Evolutionary conservation across 2,113 vertebrate species (phyloP).

Genomic region (Erythrocercus mccallii): DNA sequence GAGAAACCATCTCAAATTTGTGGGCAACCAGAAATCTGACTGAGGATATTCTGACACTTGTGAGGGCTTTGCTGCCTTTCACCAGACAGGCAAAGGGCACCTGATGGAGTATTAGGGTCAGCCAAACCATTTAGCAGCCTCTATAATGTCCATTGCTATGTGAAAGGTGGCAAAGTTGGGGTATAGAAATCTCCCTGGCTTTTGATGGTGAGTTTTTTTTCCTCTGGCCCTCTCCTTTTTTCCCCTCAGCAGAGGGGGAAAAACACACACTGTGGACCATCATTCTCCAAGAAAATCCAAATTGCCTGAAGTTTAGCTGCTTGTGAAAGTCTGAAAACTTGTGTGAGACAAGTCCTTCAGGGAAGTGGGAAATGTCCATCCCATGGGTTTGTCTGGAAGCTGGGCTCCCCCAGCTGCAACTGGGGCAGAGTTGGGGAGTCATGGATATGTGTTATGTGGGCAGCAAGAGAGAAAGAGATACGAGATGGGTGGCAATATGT

Average conservation of each 20-base stretch:
- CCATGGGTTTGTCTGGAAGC: background rate
- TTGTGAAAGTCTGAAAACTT: background rate
- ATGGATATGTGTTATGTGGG: rapidly evolving
- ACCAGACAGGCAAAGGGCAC: background rate
- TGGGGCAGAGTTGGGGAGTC: background rate
- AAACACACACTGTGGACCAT: background rate
- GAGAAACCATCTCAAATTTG: background rate
- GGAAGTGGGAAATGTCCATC: background rate
- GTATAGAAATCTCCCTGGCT: background rate
- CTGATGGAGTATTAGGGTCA: background rate
- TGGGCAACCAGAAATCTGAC: background rate
- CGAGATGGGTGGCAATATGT: background rate
- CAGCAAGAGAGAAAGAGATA: background rate
- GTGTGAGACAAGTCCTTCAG: background rate
- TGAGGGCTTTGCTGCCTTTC: background rate
- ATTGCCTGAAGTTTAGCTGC: background rate
- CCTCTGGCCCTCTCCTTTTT: background rate
- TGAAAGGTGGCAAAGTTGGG: background rate
- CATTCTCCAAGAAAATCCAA: background rate
- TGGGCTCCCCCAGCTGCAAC: background rate
- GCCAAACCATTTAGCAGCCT: background rate
- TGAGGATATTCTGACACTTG: background rate
- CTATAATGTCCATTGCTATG: background rate
- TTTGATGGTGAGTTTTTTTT: background rate
- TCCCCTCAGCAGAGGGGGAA: background rate